Evolutionary conservation across 2,113 vertebrate genomes (phyloP).

Genomic region (Sitta europaea): DNA sequence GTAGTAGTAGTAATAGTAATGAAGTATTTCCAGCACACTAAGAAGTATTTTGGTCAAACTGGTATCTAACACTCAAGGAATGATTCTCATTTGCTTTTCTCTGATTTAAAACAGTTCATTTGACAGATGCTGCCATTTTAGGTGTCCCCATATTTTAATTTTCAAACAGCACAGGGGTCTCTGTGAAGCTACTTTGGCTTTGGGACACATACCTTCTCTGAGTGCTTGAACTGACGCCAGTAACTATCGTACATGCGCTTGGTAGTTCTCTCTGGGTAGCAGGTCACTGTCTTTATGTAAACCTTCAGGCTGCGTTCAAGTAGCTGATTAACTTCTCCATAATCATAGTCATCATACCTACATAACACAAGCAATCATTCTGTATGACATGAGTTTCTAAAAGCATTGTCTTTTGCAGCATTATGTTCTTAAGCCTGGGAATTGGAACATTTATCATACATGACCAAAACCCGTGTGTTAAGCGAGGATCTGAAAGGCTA

Average conservation of each 20-base stretch:
- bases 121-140: background rate
- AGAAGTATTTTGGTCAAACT: background rate
- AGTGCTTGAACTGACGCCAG: slow-evolving; percentile 87
- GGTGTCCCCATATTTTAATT: background rate
- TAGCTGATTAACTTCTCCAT: slow-evolving; percentile 87
- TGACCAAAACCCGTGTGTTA: background rate
- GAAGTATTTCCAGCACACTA: background rate
- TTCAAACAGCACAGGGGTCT: background rate
- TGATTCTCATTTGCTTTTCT: background rate
- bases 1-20: background rate
- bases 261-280: slow-evolving; percentile 85
- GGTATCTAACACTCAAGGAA: background rate
- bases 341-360: slow-evolving; percentile 88
- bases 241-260: slow-evolving; percentile 86
- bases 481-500: background rate
- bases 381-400: background rate
- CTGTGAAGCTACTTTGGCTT: background rate
- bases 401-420: background rate
- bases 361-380: background rate
- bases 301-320: slow-evolving; percentile 86
- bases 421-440: background rate
- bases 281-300: slow-evolving; percentile 89
- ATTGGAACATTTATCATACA: background rate
- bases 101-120: background rate
- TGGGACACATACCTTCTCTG: slow-evolving; percentile 76